These are phyloP conservation scores for Eupeodes latifasciatus DNA, from an alignment of 2,888 invertebrate genomes.

Conservation along the genomic window DNA sequence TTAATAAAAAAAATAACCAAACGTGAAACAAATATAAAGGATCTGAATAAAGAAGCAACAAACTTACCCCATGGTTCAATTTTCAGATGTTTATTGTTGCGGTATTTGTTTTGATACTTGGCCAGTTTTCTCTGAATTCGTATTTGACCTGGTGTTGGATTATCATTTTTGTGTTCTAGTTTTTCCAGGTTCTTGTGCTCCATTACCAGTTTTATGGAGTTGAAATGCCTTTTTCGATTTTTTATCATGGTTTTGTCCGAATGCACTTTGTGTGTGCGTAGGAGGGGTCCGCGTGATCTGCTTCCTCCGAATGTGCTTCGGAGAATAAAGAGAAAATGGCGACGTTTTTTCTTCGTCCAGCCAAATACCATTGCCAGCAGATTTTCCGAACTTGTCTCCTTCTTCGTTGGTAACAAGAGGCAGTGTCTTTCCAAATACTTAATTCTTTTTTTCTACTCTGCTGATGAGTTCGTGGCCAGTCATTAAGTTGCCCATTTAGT, in stretches of 20 bases:
- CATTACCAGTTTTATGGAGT: conserved; percentile 92
- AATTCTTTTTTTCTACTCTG: too few relatives aligned
- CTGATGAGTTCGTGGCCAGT: too few relatives aligned
- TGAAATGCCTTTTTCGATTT: conserved; percentile 92
- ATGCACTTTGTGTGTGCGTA: conserved; percentile 97
- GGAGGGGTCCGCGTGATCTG: conserved; percentile 97
- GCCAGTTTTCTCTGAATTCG: conserved; percentile 92
- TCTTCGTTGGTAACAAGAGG: too few relatives aligned
- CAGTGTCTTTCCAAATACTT: too few relatives aligned
- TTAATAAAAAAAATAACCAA: conserved; percentile 81
- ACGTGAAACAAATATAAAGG: neutral
- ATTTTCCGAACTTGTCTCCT: too few relatives aligned
- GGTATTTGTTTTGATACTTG: conserved; percentile 93
- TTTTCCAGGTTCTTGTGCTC: conserved; percentile 86
- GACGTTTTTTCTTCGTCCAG: too few relatives aligned
- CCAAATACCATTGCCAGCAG: too few relatives aligned
- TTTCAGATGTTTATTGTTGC: conserved; percentile 89
- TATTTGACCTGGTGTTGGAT: conserved; percentile 88
- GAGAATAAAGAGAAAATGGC: too few relatives aligned
- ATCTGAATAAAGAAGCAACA: neutral
- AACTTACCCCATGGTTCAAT: conserved; percentile 93
- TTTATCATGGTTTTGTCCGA: conserved; percentile 95
- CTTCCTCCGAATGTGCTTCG: conserved; percentile 95
- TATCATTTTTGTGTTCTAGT: conserved; percentile 78
- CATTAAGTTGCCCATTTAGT: too few relatives aligned